Evolutionary conservation across 1,140 invertebrate species (phyloP), one percentile per base, ranked within the genome.

Genomic region (Drosophila trapezifrons): DNA sequence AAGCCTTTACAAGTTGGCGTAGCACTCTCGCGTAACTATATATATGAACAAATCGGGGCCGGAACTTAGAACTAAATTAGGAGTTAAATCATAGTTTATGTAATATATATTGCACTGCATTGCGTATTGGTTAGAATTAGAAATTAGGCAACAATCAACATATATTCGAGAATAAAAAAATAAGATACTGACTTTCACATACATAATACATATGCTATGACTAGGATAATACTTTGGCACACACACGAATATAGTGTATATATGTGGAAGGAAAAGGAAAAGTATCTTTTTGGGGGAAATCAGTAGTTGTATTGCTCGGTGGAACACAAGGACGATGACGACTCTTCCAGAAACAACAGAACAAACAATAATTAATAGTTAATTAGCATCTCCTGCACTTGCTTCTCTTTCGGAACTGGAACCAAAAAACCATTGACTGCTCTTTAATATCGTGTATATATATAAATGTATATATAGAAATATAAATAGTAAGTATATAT

Each of bases 391-490:
- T 54, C 42, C 56, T 62, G 40, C 47, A 43, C 46, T 27, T 76
- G 64, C 57, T 49, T 51, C 49, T 74, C 20, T 67, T 51, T 51
- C 46, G 63, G 66, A 70, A 70, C 64, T 84, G 82, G 82, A 86
- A 86, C 82, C 82, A 86, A 86, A 86, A 86, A 86, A 86, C 82
- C 82, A 86, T 86, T 86, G 82, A 86, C 82, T 86, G 82, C 82
- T 85, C 69, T 42, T 54, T 76, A 76, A 86, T 81, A 76, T 86
- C 66, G 70, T 81, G 76, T 80, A 49, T 67, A 56, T 62, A 47
- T 76, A 59, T 69, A 64, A 27, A 65, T 80, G 38, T 66, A 59
- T 76, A 76, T 77, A 76, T 77, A 70, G 56, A 76, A 76, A 79
- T 82, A 74, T 81, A 81, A 81, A 82, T 81, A 81, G 79, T 81